Evolutionary conservation across 2,888 invertebrate genomes (phyloP), one percentile per base, ranked within the genome.

Genomic region (Epinotia ramella): DNA sequence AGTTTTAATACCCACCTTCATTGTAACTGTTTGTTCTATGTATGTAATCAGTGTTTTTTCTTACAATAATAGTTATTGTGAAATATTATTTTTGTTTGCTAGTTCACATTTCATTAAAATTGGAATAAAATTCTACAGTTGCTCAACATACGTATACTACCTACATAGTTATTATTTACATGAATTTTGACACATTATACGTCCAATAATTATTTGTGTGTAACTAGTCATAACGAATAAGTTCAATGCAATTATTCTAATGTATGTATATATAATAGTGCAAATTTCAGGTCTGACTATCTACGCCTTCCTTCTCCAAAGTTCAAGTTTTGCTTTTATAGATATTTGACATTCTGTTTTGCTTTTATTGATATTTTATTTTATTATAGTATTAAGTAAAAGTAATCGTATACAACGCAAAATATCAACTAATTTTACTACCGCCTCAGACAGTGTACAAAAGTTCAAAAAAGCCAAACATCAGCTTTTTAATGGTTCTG

Each of bases 151-250:
- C 9, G 1, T 24, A 46, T 59, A 20, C 20, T 40, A 18, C 53
- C 7, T 16, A 16, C 12, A 56, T 16, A 33, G 9, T 59, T 16
- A 44, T 59, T 24, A 44, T 18, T 68, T 24, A 16, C 9, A n/a
- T 44, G 20, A 13, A 13, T 57, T 12, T 3, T 16, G 3, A 13
- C n/a, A 44, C 40, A 56, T 40, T 40, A 33, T 28, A 44, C 68
- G 57, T 68, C 68, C 57, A 20, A 44, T 59, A 44, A 40, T 59
- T 20, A 68, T 59, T 18, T 56, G 24, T 46, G 49, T 18, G 24
- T 68, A 49, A 68, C 68, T 68, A 68, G 68, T 68, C 68, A 59
- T 68, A 68, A 44, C 24, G 2, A 68, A 40, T 68, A 68, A 68
- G 68, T 24, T 68, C 3, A 68, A 65, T 24, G 1, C 7, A 33